These are phyloP conservation scores for Sakesphorus luctuosus DNA, from an alignment of 2,113 vertebrate genomes.

Conservation along the genomic window DNA sequence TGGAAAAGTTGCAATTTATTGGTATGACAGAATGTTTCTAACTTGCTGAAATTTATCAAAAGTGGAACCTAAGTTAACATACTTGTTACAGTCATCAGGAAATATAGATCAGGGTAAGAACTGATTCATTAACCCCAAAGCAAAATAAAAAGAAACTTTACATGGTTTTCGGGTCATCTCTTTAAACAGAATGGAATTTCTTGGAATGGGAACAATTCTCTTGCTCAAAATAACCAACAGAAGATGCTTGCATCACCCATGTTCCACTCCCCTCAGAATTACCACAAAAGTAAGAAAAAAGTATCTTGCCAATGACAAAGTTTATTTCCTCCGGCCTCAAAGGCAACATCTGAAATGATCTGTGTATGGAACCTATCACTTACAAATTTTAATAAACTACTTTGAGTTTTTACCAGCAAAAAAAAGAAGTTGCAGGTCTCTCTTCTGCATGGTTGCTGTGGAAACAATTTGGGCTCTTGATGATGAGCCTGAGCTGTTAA, in stretches of 20 bases:
- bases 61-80: not conserved
- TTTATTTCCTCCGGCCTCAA: not conserved
- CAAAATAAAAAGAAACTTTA: not conserved
- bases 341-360: constrained; percentile 15
- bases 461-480: constrained; percentile 65
- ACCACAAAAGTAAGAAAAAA: not conserved
- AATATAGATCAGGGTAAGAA: not conserved
- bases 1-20: not conserved
- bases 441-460: constrained; percentile 70
- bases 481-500: constrained; percentile 49
- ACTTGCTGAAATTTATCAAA: not conserved
- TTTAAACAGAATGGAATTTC: not conserved
- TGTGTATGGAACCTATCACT: not conserved
- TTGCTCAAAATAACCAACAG: not conserved
- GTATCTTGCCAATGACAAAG: not conserved
- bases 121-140: not conserved
- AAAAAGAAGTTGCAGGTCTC: constrained; percentile 28
- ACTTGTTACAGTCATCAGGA: not conserved
- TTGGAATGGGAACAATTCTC: not conserved
- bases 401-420: constrained; percentile 46
- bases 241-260: fast-evolving
- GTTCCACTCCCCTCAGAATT: not conserved
- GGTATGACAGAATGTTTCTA: not conserved
- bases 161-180: not conserved
- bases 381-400: constrained; percentile 35